Evolutionary conservation across 2,797 vertebrate species (phyloP), one percentile per base, ranked within the genome.

Genomic region (Ataeniobius toweri): DNA sequence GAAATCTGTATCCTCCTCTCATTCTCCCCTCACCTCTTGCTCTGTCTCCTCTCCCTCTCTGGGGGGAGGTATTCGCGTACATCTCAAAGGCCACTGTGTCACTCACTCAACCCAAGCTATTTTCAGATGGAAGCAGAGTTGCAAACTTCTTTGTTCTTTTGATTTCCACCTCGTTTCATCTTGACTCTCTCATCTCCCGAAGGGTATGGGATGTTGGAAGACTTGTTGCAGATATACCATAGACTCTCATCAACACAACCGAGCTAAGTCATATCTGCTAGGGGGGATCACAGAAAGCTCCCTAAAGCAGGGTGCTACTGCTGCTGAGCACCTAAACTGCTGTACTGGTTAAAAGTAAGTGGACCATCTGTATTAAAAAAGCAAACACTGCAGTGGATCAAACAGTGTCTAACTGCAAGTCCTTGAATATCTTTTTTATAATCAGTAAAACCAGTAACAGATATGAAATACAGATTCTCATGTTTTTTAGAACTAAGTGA

Each of bases 161-260:
- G 89, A 90, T 91, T 89, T 90, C 85, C 73, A 73, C 76, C 75
- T 82, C 80, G 84, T 94, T 91, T 93, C 86, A 92, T 90, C 89
- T 88, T 51, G 76, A 31, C 89, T 80, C 76, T 83, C 81, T 83
- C 81, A 74, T 82, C 80, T 86, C 85, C 89, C 14, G 44, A 77
- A 78, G 89, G 89, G 83, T 81, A 31, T 56, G 76, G 44, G 76
- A 79, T 85, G 85, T 81, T 81, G 79, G 82, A 83, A 86, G 85
- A 92, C 89, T 90, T 88, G 83, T 91, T 89, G 89, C 80, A 89
- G 84, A 88, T 90, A 90, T 77, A 89, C 80, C 85, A 73, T 85
- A 81, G 75, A 79, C 81, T 83, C 81, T 86, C 50, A 63, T 92
- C 86, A 83, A 86, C 91, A 90, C 84, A 88, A 83, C 85, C 88